Conservation (phyloP, 2,888 invertebrate species). For the Pachycephus smyrnensis region DNA sequence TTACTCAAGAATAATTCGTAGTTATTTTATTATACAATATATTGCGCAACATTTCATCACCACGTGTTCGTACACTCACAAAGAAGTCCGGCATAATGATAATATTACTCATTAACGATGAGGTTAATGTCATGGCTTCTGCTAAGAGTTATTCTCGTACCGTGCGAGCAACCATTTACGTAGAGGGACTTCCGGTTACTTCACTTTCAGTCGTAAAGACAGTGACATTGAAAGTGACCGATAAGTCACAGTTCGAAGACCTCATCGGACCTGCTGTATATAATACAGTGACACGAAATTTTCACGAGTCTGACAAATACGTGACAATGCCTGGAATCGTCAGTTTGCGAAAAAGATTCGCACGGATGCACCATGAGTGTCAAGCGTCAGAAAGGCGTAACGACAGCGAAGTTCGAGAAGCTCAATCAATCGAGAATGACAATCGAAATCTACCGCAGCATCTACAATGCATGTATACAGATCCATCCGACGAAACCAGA, state of each 20-base stretch:
- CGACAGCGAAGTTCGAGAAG: not conserved
- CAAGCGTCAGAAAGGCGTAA: not conserved
- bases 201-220: constrained; percentile 41
- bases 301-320: not conserved
- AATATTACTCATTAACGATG: not conserved
- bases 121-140: not conserved
- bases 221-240: constrained; percentile 31
- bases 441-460: not conserved
- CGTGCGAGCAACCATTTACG: constrained; percentile 35
- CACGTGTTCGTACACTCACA: not conserved
- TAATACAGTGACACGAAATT: not conserved
- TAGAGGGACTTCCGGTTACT: constrained; percentile 42
- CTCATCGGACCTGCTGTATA: constrained; percentile 2
- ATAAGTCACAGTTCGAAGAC: constrained; percentile 32
- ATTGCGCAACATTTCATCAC: not conserved
- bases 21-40: not conserved
- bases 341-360: not conserved
- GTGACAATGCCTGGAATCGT: not conserved
- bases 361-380: not conserved
- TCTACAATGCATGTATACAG: too few relatives aligned
- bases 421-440: not conserved
- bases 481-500: not conserved
- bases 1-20: not conserved
- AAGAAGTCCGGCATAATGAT: not conserved
- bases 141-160: not conserved